Evolutionary conservation across 2,888 invertebrate species (phyloP).

Genomic region (Himalopsyche kuldschensis): DNA sequence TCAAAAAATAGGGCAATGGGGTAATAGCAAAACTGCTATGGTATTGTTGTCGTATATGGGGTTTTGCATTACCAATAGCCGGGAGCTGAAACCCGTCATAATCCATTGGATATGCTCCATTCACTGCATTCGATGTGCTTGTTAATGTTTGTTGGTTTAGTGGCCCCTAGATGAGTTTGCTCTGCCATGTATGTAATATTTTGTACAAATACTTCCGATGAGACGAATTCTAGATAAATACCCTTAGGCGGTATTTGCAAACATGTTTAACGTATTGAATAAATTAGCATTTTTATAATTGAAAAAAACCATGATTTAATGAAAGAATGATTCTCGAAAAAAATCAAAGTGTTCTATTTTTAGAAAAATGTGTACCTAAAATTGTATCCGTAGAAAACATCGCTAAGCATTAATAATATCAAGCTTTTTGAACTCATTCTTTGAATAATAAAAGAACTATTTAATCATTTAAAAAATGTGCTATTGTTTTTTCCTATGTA

Average conservation of each 20-base stretch:
- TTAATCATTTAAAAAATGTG: no score
- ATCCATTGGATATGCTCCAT: conserved; percentile 30
- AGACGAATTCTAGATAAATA: neutral
- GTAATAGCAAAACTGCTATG: neutral
- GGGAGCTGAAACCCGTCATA: conserved; percentile 23
- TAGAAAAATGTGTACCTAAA: no score
- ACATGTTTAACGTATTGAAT: neutral
- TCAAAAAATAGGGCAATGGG: neutral
- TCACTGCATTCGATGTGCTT: conserved; percentile 30
- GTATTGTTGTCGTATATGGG: neutral
- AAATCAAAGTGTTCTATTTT: neutral
- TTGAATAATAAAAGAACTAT: no score
- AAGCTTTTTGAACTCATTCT: no score
- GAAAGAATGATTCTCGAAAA: neutral
- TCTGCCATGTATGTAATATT: neutral
- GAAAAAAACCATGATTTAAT: neutral
- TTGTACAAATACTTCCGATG: neutral
- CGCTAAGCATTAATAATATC: no score
- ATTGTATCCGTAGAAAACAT: no score
- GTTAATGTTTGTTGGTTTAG: conserved; percentile 25
- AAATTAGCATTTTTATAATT: neutral
- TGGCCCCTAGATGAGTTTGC: neutral
- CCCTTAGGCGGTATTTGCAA: neutral
- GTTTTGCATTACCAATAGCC: conserved; percentile 11
- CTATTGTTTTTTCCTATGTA: no score